Evolutionary conservation across 2,888 invertebrate species (phyloP).

Genomic region (Steinernema hermaphroditum): DNA sequence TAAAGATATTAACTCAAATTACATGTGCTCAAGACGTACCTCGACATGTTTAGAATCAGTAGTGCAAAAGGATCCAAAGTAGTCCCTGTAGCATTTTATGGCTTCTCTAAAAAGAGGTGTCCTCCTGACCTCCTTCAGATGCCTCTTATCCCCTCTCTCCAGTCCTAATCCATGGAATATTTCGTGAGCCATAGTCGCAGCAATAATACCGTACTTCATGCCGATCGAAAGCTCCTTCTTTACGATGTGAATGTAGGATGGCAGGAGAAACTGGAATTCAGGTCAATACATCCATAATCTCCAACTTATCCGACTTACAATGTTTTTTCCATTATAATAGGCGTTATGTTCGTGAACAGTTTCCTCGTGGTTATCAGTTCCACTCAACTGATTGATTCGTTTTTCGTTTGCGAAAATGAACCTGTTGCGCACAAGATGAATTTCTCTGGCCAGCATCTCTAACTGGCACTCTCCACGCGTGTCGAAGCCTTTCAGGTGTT

Average conservation of each 20-base stretch:
- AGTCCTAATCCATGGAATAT: neutral
- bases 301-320: no score
- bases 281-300: neutral
- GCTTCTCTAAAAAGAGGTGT: neutral
- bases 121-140: neutral
- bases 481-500: neutral
- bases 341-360: neutral
- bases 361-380: neutral
- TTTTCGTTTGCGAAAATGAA: neutral
- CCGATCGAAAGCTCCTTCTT: neutral
- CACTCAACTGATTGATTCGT: neutral
- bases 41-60: no score
- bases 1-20: no score
- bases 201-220: neutral
- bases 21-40: no score
- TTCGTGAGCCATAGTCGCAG: neutral
- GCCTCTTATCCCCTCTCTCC: no score
- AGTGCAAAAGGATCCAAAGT: neutral
- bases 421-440: conserved; percentile 6
- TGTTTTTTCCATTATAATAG: neutral
- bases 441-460: conserved; percentile 13
- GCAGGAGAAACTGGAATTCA: neutral
- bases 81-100: neutral
- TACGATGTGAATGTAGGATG: neutral
- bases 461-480: neutral